Conservation (phyloP, 2,113 vertebrate genomes). For the Chascanopsetta lugubris region DNA sequence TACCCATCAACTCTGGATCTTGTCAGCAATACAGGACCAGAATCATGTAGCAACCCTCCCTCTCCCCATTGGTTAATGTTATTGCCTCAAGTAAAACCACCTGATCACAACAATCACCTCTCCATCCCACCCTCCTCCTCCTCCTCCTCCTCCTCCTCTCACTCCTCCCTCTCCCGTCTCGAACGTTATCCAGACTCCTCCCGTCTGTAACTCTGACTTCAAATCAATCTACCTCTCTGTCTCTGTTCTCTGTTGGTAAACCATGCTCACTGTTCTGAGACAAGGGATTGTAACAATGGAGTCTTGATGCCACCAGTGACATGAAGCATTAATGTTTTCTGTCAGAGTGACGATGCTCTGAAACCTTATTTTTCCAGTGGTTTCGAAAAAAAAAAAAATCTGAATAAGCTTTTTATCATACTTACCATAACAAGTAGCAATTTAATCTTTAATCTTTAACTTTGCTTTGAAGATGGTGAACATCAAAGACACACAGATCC, state of each 20-base stretch:
- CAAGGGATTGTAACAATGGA: conserved; percentile 80
- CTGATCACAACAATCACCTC: conserved; percentile 67
- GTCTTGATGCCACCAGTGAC: conserved; percentile 74
- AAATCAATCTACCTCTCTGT: conserved; percentile 95
- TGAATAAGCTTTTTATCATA: conserved; percentile 89
- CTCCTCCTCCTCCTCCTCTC: conserved; percentile 37
- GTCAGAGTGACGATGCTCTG: conserved; percentile 61
- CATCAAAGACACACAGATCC: conserved; percentile 53
- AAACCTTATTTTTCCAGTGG: conserved; percentile 59
- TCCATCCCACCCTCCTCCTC: conserved; percentile 61
- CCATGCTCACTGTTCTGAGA: conserved; percentile 82
- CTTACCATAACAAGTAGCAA: conserved; percentile 80
- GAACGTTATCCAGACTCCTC: conserved; percentile 57
- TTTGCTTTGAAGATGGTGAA: conserved; percentile 62
- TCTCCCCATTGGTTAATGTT: conserved; percentile 57
- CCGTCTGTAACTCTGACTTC: conserved; percentile 82
- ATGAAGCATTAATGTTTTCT: conserved; percentile 75
- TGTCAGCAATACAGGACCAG: conserved; percentile 80
- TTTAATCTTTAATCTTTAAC: conserved; percentile 58
- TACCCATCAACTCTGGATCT: conserved; percentile 61
- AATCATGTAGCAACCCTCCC: conserved; percentile 86
- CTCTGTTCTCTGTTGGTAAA: conserved; percentile 78
- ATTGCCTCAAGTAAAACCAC: conserved; percentile 64
- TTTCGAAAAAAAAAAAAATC: conserved; percentile 81
- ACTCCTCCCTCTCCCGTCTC: conserved; percentile 48